Conservation (phyloP, 2,888 invertebrate genomes). For the Trichacis sp. region DNA sequence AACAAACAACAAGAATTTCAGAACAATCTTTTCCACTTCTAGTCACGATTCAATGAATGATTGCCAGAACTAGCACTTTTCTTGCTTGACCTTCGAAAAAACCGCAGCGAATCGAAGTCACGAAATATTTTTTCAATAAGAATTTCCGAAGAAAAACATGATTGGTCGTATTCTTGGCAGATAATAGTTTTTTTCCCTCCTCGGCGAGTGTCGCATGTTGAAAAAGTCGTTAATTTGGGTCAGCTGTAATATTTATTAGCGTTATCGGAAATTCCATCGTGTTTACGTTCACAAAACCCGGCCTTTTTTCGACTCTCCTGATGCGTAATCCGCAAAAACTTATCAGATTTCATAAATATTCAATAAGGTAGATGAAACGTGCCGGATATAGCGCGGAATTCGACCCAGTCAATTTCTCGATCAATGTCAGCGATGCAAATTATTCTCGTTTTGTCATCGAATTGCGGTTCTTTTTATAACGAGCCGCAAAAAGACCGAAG, state of each 20-base stretch:
- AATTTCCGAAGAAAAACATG: too few relatives aligned
- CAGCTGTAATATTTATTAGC: background rate
- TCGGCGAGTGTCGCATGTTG: too few relatives aligned
- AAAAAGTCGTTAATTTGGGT: background rate
- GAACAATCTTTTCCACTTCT: too few relatives aligned
- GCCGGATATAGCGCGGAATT: background rate
- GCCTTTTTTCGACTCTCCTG: background rate
- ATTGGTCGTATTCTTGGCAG: too few relatives aligned
- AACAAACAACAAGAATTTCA: too few relatives aligned
- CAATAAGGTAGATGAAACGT: background rate
- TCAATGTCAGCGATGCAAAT: background rate
- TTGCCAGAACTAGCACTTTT: too few relatives aligned
- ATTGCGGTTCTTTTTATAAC: too few relatives aligned
- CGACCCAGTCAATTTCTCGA: background rate
- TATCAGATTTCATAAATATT: conserved; percentile 1
- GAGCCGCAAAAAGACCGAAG: too few relatives aligned
- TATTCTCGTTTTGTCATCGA: background rate
- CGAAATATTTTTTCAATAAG: too few relatives aligned
- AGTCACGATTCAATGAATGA: too few relatives aligned
- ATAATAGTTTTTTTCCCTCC: background rate
- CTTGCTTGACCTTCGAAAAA: too few relatives aligned
- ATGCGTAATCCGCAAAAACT: background rate
- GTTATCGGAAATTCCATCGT: background rate
- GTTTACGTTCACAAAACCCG: background rate
- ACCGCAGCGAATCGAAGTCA: too few relatives aligned